These are phyloP conservation scores for Setophaga petechia DNA, from an alignment of 2,113 vertebrate genomes.

Conservation along the genomic window DNA sequence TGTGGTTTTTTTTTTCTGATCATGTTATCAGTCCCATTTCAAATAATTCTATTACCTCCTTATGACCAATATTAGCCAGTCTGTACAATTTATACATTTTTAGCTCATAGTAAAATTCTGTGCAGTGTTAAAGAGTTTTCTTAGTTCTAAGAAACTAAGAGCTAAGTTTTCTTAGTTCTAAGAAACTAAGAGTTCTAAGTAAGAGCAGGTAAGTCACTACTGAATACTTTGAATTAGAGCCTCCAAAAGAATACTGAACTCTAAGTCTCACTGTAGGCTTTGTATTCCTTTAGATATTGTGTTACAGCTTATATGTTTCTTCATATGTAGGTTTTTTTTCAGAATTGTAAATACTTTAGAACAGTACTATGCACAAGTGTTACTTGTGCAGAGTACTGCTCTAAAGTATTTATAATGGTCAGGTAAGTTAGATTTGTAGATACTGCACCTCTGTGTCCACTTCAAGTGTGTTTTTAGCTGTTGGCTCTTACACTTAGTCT, in stretches of 20 bases:
- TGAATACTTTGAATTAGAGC: background rate
- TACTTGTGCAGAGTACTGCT: background rate
- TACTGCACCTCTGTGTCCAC: background rate
- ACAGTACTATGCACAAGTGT: background rate
- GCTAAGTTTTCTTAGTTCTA: background rate
- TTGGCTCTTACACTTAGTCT: background rate
- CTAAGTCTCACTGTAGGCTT: background rate
- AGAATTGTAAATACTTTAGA: background rate
- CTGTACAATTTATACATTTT: background rate
- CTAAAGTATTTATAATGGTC: background rate
- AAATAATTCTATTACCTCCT: background rate
- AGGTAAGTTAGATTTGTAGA: background rate
- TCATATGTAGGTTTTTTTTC: background rate
- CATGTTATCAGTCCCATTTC: background rate
- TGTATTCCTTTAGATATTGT: background rate
- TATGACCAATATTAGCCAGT: background rate
- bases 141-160: background rate
- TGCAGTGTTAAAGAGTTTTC: background rate
- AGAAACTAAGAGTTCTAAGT: background rate
- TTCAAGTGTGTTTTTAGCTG: background rate
- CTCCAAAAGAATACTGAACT: background rate
- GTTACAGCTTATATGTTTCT: background rate
- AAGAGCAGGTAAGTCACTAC: background rate
- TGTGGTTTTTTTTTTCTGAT: background rate
- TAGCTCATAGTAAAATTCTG: background rate